These are phyloP conservation scores for Dryobates pubescens DNA, from an alignment of 2,797 vertebrate genomes.

Conservation along the genomic window DNA sequence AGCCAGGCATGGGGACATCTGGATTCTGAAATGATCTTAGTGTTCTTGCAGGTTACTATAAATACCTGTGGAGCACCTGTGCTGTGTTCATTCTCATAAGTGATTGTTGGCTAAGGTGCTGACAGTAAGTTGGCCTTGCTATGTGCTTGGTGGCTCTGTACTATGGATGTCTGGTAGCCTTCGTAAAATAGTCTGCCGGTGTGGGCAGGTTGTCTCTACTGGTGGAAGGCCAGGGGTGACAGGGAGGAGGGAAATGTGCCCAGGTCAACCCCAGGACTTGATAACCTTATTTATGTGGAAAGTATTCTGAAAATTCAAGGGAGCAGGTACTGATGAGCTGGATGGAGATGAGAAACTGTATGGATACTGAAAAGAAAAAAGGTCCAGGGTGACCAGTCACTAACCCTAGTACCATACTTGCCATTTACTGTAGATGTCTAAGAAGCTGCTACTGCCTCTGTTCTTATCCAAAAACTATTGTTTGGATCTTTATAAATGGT, in stretches of 20 bases:
- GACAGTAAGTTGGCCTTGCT: not conserved
- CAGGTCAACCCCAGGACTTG: not conserved
- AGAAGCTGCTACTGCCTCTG: not conserved
- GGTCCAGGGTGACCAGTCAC: not conserved
- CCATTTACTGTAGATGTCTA: not conserved
- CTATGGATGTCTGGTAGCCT: not conserved
- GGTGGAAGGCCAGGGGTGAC: not conserved
- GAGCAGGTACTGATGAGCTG: not conserved
- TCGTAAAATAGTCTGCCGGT: not conserved
- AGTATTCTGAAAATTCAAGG: not conserved
- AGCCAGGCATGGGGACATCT: not conserved
- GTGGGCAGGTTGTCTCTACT: not conserved
- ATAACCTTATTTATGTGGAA: not conserved
- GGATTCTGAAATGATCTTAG: not conserved
- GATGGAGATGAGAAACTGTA: not conserved
- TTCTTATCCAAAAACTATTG: not conserved
- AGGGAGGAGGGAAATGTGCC: not conserved
- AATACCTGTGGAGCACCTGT: not conserved
- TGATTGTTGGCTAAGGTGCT: not conserved
- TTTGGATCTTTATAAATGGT: conserved; percentile 13
- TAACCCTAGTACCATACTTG: not conserved
- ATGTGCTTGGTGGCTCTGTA: not conserved
- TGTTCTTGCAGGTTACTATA: not conserved
- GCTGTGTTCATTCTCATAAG: not conserved
- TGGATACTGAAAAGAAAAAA: not conserved